Conservation (phyloP, 1,140 invertebrate genomes). For the Pogonomyrmex barbatus region DNA sequence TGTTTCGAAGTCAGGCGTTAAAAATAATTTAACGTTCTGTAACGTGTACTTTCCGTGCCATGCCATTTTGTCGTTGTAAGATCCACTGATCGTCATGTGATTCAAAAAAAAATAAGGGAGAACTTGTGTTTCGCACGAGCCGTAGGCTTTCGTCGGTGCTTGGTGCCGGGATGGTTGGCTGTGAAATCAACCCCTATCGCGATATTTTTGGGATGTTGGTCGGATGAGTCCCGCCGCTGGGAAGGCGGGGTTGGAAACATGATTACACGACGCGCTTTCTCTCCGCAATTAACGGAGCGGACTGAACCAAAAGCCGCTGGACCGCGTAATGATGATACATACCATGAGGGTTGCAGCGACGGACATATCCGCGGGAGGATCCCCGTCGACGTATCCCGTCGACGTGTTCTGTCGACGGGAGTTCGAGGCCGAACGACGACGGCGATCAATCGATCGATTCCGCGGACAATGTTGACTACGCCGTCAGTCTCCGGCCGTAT, state of each 20-base stretch:
- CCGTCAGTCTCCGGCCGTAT: slow-evolving; percentile 25
- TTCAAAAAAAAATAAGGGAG: slow-evolving; percentile 44
- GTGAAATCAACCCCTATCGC: slow-evolving; percentile 63
- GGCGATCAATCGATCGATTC: slow-evolving; percentile 70
- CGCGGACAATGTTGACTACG: slow-evolving; percentile 55
- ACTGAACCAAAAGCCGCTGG: slow-evolving; percentile 68
- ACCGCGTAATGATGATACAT: slow-evolving; percentile 78
- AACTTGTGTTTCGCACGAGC: slow-evolving; percentile 30
- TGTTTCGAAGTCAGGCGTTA: slow-evolving; percentile 7
- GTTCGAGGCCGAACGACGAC: slow-evolving; percentile 58
- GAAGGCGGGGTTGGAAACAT: slow-evolving; percentile 62
- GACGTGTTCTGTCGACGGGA: slow-evolving; percentile 64
- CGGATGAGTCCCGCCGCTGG: slow-evolving; percentile 13
- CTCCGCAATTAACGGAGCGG: slow-evolving; percentile 76
- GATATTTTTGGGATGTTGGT: slow-evolving; percentile 72
- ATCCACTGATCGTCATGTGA: not conserved
- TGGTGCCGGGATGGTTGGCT: slow-evolving; percentile 48
- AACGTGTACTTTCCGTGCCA: not conserved
- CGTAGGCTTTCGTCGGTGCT: slow-evolving; percentile 46
- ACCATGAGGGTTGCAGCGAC: slow-evolving; percentile 66
- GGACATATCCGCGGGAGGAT: slow-evolving; percentile 53
- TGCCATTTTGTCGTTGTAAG: not conserved
- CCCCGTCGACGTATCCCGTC: slow-evolving; percentile 55
- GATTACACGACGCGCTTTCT: slow-evolving; percentile 73
- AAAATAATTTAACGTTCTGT: slow-evolving; percentile 14